A percentile compares a stretch with the other conserved stretches of the same genome.
phyloP scores from a whole-genome alignment of 2,888 invertebrate species.

The Clivina fossor region DNA sequence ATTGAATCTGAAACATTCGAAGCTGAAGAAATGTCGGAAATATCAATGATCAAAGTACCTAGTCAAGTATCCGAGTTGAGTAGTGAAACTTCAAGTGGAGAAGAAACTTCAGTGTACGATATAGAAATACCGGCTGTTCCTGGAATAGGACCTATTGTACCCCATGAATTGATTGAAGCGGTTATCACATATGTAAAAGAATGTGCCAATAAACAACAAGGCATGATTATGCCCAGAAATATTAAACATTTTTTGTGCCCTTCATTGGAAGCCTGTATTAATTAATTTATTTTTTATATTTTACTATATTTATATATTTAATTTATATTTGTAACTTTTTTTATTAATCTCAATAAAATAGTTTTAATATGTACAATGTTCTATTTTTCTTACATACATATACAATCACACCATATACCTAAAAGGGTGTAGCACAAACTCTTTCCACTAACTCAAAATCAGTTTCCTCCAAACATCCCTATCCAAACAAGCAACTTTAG shows the following conservation, averaged over 20 bases:
- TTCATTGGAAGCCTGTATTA: conserved; percentile 57
- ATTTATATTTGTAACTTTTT: conserved; percentile 8
- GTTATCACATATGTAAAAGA: conserved; percentile 59
- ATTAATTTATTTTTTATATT: background rate
- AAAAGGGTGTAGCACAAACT: no score
- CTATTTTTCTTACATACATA: background rate
- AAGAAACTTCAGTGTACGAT: no score
- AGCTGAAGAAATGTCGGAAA: no score
- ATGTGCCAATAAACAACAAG: conserved; percentile 61
- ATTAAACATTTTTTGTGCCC: conserved; percentile 70
- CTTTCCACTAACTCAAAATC: no score
- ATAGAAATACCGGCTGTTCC: conserved; percentile 56
- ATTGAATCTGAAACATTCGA: background rate
- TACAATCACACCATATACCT: background rate
- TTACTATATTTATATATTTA: conserved; percentile 6
- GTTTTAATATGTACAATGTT: background rate
- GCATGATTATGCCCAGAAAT: conserved; percentile 71
- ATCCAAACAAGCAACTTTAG: no score
- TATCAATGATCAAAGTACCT: no score
- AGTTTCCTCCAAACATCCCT: no score
- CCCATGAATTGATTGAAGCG: conserved; percentile 54
- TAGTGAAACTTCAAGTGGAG: no score
- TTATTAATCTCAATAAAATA: conserved; percentile 6
- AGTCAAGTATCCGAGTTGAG: no score
- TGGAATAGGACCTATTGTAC: conserved; percentile 63